Percentiles rank a stretch among this genome's conserved stretches.
Evolutionary conservation across 1,140 invertebrate species (phyloP).

Genomic region (Trachelipus rathkii): DNA sequence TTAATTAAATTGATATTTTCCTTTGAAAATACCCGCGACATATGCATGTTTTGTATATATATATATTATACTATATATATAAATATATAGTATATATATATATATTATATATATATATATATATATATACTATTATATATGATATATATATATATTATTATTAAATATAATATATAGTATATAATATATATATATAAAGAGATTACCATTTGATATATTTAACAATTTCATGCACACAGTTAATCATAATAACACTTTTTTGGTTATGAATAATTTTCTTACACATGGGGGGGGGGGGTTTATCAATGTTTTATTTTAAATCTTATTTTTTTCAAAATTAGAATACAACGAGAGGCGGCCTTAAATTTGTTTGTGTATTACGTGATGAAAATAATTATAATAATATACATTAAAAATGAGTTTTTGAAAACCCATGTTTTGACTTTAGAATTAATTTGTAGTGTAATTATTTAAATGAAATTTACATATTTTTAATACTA

Average conservation of each 20-base stretch:
- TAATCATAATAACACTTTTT: constrained; percentile 5
- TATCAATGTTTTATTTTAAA: neutral
- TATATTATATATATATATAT: too few relatives aligned
- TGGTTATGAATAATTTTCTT: neutral
- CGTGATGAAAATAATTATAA: too few relatives aligned
- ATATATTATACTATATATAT: too few relatives aligned
- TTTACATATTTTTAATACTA: too few relatives aligned
- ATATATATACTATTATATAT: too few relatives aligned
- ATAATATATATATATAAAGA: too few relatives aligned
- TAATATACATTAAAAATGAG: neutral
- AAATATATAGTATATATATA: too few relatives aligned
- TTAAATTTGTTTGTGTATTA: neutral
- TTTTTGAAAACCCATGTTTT: neutral
- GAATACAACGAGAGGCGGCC: neutral
- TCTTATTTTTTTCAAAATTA: neutral
- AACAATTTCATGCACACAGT: neutral
- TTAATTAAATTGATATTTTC: too few relatives aligned
- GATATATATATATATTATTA: too few relatives aligned
- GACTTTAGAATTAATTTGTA: neutral
- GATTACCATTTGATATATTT: neutral
- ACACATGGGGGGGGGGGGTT: neutral
- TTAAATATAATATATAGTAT: too few relatives aligned
- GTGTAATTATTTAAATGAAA: neutral
- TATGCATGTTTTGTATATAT: too few relatives aligned
- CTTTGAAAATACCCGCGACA: too few relatives aligned